Evolutionary conservation across 1,140 invertebrate genomes (phyloP).

Genomic region (Euglossa dilemma): DNA sequence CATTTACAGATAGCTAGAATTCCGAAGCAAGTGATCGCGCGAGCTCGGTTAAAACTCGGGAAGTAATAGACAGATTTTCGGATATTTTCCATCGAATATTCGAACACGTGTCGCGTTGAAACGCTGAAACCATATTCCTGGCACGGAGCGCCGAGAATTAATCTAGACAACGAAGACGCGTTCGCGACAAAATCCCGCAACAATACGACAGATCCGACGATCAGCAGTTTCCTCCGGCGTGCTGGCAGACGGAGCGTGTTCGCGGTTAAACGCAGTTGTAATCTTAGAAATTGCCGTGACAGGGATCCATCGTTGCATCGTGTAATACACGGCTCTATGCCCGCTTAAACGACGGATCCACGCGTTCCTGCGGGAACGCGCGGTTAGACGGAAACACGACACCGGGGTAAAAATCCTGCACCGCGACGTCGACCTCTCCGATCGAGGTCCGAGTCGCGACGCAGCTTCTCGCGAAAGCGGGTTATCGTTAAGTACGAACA

Average conservation of each 20-base stretch:
- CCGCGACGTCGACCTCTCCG: no score
- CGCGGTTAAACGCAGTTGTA: slow-evolving; percentile 64
- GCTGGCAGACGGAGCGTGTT: slow-evolving; percentile 54
- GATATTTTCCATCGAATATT: neutral
- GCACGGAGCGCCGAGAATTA: slow-evolving; percentile 48
- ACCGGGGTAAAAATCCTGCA: no score
- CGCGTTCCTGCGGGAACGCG: neutral
- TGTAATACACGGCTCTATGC: slow-evolving; percentile 38
- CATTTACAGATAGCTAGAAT: no score
- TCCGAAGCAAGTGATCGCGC: no score
- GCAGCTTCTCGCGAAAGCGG: neutral
- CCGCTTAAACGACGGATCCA: neutral
- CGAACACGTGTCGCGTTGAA: neutral
- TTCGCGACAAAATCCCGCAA: slow-evolving; percentile 60
- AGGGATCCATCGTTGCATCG: slow-evolving; percentile 38
- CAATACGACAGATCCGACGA: slow-evolving; percentile 61
- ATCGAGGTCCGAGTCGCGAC: no score
- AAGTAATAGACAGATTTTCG: no score
- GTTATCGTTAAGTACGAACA: neutral
- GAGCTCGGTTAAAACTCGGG: no score
- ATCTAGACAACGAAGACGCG: slow-evolving; percentile 48
- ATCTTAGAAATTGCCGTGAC: slow-evolving; percentile 63
- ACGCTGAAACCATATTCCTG: slow-evolving; percentile 15
- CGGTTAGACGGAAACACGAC: neutral
- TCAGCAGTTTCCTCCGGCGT: slow-evolving; percentile 48